Base-by-base conservation (phyloP, 1,140 invertebrate genomes). In the Drosophila quadrilineata region DNA sequence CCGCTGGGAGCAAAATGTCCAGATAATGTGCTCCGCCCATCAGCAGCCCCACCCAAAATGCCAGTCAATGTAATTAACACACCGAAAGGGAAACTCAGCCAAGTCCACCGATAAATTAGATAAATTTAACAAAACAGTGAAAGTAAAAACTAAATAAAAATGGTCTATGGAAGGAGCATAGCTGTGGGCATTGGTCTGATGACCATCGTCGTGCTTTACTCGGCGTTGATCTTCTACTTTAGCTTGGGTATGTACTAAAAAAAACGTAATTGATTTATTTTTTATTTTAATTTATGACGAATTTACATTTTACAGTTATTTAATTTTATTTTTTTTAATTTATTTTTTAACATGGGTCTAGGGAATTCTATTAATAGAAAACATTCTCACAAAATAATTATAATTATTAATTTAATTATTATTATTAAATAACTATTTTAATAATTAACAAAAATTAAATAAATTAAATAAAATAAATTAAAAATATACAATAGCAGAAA, bases 121-220 rank as follows among this genome's bases (percentile, higher is more conserved):
- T 49, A 41, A 31, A 57, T 16, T 40, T 35, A 63, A 29, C 8
- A 43, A n/a, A 43, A 43, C 8, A 10, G 14, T n/a, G n/a, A n/a
- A n/a, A n/a, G n/a, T n/a, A n/a, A n/a, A n/a, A n/a, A n/a, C n/a
- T 6, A 6, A 3, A 40, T 5, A 6, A 57, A 74, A 33, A 88
- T 88, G 87, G 86, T 88, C 46, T 88, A 88, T 65, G 80, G 80
- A 43, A 59, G 87, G 8, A 88, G 86, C 57, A 88, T 88, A 28
- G 77, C 77, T 3, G 79, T 84, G 50, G 87, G 87, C 75, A 35
- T 82, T 35, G 50, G 65, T 49, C 63, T 88, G 40, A 60, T 88
- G 64, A 58, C 56, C 41, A 62, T 87, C 36, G 56, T 88, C 36
- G 41, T 79, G 19, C 38, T 86, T 16, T 67, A 88, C 10, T 73